Conservation (phyloP, 2,888 invertebrate genomes). For the Liopterus haemorrhoidalis region DNA sequence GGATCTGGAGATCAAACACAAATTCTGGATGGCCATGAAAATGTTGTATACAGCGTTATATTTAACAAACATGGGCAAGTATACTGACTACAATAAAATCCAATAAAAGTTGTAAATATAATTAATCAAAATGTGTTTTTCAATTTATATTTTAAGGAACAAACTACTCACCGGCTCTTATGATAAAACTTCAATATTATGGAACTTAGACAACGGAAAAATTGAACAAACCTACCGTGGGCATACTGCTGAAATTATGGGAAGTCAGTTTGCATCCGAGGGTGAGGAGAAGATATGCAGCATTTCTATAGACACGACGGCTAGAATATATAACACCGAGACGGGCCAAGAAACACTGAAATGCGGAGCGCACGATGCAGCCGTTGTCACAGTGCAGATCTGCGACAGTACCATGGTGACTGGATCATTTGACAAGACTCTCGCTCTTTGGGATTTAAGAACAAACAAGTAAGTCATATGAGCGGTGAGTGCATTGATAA, state of each 20-base stretch:
- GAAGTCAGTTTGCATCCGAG: too few species aligned
- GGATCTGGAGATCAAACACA: slow-evolving; percentile 61
- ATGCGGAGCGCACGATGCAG: slow-evolving; percentile 55
- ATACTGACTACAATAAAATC: slow-evolving; percentile 13
- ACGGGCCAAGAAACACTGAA: slow-evolving; percentile 49
- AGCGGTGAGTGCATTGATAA: slow-evolving; percentile 46
- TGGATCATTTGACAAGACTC: slow-evolving; percentile 65
- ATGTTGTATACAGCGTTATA: slow-evolving; percentile 74
- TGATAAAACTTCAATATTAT: slow-evolving; percentile 70
- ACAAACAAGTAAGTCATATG: slow-evolving; percentile 53
- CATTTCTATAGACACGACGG: slow-evolving; percentile 70
- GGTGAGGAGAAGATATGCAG: slow-evolving; percentile 62
- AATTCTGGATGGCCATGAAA: slow-evolving; percentile 68
- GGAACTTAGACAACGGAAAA: slow-evolving; percentile 62
- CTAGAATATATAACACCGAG: slow-evolving; percentile 62
- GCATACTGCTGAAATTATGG: slow-evolving; percentile 68
- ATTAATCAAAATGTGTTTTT: background rate
- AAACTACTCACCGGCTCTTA: slow-evolving; percentile 75
- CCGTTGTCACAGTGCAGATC: slow-evolving; percentile 64
- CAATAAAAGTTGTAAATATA: too few species aligned
- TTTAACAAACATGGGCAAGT: slow-evolving; percentile 49
- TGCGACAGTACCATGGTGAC: slow-evolving; percentile 66
- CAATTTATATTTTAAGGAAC: too few species aligned
- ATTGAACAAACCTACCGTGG: slow-evolving; percentile 66
- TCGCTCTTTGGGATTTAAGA: slow-evolving; percentile 65